phyloP scores from a whole-genome alignment of 2,888 invertebrate species.

The Eupithecia subfuscata region DNA sequence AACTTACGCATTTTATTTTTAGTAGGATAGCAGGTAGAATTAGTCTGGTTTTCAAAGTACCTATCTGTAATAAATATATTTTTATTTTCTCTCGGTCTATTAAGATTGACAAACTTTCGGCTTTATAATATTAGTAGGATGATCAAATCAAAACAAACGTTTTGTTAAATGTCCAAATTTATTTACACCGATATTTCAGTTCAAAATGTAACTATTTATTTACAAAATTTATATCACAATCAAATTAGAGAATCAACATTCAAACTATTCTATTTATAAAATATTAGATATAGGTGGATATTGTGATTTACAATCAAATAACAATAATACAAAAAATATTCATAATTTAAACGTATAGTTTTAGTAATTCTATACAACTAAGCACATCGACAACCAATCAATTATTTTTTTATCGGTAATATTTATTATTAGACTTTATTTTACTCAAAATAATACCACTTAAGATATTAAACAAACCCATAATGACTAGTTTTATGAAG shows the following conservation, averaged over 20 bases:
- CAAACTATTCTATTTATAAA: conserved; percentile 67
- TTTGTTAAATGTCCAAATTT: conserved; percentile 57
- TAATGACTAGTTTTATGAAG: conserved; percentile 42
- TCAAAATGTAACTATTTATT: conserved; percentile 65
- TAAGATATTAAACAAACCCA: background rate
- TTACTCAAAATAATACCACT: background rate
- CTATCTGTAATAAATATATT: no score
- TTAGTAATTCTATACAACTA: background rate
- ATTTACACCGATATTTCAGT: conserved; percentile 71
- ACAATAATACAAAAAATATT: conserved; percentile 36
- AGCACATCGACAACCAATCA: background rate
- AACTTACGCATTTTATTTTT: no score
- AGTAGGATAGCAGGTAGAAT: no score
- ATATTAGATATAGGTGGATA: conserved; percentile 42
- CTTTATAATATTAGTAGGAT: no score
- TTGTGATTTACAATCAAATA: conserved; percentile 59
- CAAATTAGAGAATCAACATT: conserved; percentile 67
- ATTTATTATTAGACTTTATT: background rate
- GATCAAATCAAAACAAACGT: background rate
- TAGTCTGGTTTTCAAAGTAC: no score
- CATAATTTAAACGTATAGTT: background rate
- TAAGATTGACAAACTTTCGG: no score
- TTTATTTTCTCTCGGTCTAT: background rate
- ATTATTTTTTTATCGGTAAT: background rate
- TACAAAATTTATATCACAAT: conserved; percentile 80